A percentile compares a stretch with the other conserved stretches of the same genome.
Conservation (phyloP, 2,888 invertebrate genomes). For the Saturnia pavonia region DNA sequence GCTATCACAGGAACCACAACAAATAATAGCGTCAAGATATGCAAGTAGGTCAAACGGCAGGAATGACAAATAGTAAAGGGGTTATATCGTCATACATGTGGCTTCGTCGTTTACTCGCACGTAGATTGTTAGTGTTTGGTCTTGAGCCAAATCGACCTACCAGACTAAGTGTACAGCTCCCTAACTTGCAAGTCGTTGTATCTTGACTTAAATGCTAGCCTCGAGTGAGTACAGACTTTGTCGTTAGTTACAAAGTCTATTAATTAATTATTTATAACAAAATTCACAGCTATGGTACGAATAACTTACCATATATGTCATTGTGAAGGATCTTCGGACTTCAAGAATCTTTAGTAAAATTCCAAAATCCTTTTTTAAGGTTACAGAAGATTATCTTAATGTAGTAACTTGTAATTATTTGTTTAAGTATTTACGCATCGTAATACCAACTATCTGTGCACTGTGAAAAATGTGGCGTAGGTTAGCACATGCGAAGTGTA, state of each 20-base stretch:
- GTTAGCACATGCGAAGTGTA: too few relatives aligned
- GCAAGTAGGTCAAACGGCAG: constrained; percentile 41
- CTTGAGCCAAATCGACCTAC: constrained; percentile 2
- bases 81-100: neutral
- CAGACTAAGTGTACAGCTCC: neutral
- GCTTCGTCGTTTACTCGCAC: constrained; percentile 9
- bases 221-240: neutral
- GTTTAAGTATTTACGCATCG: too few relatives aligned
- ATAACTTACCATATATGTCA: too few relatives aligned
- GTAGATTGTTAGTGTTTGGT: constrained; percentile 10
- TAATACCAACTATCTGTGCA: too few relatives aligned
- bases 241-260: neutral
- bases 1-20: neutral
- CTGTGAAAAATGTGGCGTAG: too few relatives aligned
- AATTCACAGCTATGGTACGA: too few relatives aligned
- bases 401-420: too few relatives aligned
- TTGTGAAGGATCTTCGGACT: too few relatives aligned
- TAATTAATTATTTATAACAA: neutral
- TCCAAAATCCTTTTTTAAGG: too few relatives aligned
- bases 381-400: too few relatives aligned
- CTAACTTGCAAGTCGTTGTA: neutral
- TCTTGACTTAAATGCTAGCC: neutral
- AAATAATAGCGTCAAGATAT: constrained; percentile 39
- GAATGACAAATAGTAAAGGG: constrained; percentile 44
- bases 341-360: too few relatives aligned